Base-by-base conservation (phyloP, 2,888 invertebrate genomes). In the Torymus aiolomorphi region DNA sequence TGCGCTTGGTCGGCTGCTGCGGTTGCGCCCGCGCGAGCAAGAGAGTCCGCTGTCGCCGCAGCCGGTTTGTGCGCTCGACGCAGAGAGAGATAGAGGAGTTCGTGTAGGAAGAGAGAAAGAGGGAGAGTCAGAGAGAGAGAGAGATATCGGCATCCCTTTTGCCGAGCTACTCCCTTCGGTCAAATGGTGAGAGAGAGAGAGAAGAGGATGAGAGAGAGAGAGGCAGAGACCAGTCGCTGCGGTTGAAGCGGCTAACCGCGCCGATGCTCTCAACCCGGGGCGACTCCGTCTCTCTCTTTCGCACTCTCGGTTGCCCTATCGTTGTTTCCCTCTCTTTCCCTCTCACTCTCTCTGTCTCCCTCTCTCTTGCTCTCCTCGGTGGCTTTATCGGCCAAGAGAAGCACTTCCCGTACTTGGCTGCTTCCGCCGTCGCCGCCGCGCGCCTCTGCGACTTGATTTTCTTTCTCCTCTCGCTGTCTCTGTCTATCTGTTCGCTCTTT, bases 221-320 rank as follows among this genome's bases (percentile, higher is more conserved):
- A 11, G 12, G 57, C 54, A 31, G 54, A 69, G 87, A 87, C 85
- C 87, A 88, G 87, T 88, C 87, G 87, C 84, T 86, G 89, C 83
- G 89, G 90, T 89, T 85, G 84, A 82, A 86, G 89, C 86, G 89
- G 90, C 85, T 88, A 90, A 88, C 90, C 90, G 84, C 89, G 85
- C 88, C 87, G 89, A 86, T 88, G 89, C 87, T 89, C 89, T 89
- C 89, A 88, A 89, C 88, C 86, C 85, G 85, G 84, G 88, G 87
- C 86, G 81, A 84, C 85, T 84, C 75, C 1, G 14, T 59, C 49
- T 62, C 74, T 16, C 62, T 20, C 63, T 51, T 66, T 42, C 59
- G 59, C 52, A 24, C 69, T 24, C 51, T 5, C n/a, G 54, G 62
- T 20, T 54, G 14, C 54, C 57, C 24, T 18, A 14, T 83, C 73